Conservation (phyloP, 2,888 invertebrate species). For the Lycia hirtaria region DNA sequence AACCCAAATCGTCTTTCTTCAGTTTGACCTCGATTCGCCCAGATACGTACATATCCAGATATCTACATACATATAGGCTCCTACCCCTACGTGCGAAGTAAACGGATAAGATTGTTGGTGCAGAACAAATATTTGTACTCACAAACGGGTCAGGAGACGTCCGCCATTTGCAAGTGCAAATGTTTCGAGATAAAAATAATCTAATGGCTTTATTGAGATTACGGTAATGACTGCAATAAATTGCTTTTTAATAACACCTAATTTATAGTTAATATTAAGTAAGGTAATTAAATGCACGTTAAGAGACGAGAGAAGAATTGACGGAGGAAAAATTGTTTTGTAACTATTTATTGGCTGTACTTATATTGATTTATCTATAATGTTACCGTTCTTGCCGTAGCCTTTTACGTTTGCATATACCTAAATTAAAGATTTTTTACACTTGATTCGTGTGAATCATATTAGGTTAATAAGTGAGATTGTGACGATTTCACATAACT, state of each 20-base stretch:
- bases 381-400: too few species aligned
- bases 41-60: constrained; percentile 3
- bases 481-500: too few species aligned
- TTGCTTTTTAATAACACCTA: constrained; percentile 15
- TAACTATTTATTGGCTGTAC: too few species aligned
- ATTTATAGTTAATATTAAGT: constrained; percentile 24
- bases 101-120: constrained; percentile 80
- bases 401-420: too few species aligned
- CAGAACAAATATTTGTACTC: constrained; percentile 77
- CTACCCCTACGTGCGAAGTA: constrained; percentile 60
- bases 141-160: constrained; percentile 74
- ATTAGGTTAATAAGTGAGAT: too few species aligned
- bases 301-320: not conserved
- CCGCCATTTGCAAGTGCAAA: constrained; percentile 81
- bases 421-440: too few species aligned
- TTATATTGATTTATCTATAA: too few species aligned
- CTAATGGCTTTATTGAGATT: constrained; percentile 74
- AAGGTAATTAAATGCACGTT: constrained; percentile 3
- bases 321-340: not conserved
- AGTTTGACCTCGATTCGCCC: constrained; percentile 30
- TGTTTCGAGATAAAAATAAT: constrained; percentile 82
- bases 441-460: too few species aligned
- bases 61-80: constrained; percentile 10
- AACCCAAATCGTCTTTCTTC: too few species aligned
- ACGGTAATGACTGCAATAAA: constrained; percentile 56